These are phyloP conservation scores for Elmis aenea DNA, from an alignment of 2,888 invertebrate genomes.

Conservation along the genomic window DNA sequence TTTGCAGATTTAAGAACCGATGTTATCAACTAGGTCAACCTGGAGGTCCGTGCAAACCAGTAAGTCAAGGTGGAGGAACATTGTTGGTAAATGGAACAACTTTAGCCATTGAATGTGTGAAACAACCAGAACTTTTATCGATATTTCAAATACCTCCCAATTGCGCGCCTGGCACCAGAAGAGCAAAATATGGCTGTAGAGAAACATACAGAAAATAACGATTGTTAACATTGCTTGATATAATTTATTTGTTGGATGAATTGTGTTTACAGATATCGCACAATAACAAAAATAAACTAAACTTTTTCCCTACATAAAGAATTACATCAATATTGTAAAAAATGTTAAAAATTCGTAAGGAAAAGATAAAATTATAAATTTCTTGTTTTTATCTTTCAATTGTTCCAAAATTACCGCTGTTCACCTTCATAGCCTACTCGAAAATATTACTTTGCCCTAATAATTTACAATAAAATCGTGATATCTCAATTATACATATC, in stretches of 20 bases:
- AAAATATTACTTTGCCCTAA: too few species aligned
- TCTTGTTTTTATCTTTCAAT: too few species aligned
- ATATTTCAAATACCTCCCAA: slow-evolving; percentile 29
- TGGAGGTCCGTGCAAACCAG: slow-evolving; percentile 46
- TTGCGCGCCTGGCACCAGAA: slow-evolving; percentile 37
- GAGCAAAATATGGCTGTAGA: slow-evolving; percentile 32
- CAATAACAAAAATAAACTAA: not conserved
- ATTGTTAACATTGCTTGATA: not conserved
- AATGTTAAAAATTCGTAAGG: too few species aligned
- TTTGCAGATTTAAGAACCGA: slow-evolving; percentile 31
- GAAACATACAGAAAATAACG: not conserved
- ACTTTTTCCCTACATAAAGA: too few species aligned
- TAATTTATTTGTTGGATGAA: not conserved
- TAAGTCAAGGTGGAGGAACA: slow-evolving; percentile 44
- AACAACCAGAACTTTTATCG: slow-evolving; percentile 31
- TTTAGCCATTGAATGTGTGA: slow-evolving; percentile 54
- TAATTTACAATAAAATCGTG: too few species aligned
- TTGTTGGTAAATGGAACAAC: slow-evolving; percentile 59
- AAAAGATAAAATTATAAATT: too few species aligned
- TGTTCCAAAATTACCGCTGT: too few species aligned
- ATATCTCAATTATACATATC: too few species aligned
- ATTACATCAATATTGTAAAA: too few species aligned
- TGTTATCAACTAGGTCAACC: slow-evolving; percentile 42
- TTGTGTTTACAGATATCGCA: too few species aligned
- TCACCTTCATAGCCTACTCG: too few species aligned